Evolutionary conservation across 2,888 invertebrate species (phyloP).

Genomic region (Allolobophora icterica): DNA sequence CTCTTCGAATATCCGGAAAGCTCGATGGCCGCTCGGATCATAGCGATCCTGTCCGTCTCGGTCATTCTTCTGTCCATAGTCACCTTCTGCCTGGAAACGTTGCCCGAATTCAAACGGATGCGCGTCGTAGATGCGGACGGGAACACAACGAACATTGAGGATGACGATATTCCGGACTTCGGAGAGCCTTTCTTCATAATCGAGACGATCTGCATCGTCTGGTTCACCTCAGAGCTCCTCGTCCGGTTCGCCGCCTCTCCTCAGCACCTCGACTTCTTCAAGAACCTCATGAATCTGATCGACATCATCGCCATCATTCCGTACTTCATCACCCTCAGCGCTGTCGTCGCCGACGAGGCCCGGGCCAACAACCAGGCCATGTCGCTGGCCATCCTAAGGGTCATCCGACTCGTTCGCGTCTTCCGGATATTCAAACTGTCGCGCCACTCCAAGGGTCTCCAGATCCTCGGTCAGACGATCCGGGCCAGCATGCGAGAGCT

Average conservation of each 20-base stretch:
- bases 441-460: slow-evolving; percentile 98
- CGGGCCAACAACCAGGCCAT: slow-evolving; percentile 53
- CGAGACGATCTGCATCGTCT: slow-evolving; percentile 98
- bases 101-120: slow-evolving; percentile 82
- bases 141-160: slow-evolving; percentile 71
- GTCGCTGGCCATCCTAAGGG: slow-evolving; percentile 89
- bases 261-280: slow-evolving; percentile 97
- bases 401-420: slow-evolving; percentile 97
- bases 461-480: slow-evolving; percentile 96
- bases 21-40: slow-evolving; percentile 96
- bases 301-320: slow-evolving; percentile 99
- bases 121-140: slow-evolving; percentile 96
- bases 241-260: slow-evolving; percentile 98
- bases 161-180: slow-evolving; percentile 98
- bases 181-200: slow-evolving; percentile 99
- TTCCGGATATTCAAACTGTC: slow-evolving; percentile 99
- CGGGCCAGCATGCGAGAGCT: slow-evolving; percentile 99
- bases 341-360: slow-evolving; percentile 90
- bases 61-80: slow-evolving; percentile 98
- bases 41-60: slow-evolving; percentile 98
- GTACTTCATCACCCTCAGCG: slow-evolving; percentile 98
- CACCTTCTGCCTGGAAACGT: slow-evolving; percentile 98
- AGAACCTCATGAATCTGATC: slow-evolving; percentile 99
- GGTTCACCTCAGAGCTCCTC: slow-evolving; percentile 94
- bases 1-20: slow-evolving; percentile 99